phyloP scores from a whole-genome alignment of 2,797 vertebrate species.

The Schizopygopsis malacanthus region DNA sequence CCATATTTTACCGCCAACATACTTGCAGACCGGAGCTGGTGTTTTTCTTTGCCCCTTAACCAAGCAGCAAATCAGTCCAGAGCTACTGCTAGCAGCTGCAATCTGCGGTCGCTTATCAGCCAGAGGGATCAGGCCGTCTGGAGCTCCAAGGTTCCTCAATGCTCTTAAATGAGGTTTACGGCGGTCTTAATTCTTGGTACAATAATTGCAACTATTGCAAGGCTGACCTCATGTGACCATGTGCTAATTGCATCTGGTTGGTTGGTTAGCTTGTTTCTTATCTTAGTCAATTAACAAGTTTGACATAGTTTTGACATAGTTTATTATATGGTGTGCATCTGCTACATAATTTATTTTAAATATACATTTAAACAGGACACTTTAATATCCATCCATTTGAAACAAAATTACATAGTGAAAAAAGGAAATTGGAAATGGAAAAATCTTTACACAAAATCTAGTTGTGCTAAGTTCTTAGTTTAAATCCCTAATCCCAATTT shows the following conservation, averaged over 20 bases:
- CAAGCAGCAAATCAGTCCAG: conserved; percentile 68
- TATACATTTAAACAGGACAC: background rate
- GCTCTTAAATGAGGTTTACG: conserved; percentile 64
- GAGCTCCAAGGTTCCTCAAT: conserved; percentile 62
- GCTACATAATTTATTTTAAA: background rate
- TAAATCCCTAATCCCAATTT: background rate
- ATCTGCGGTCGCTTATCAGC: conserved; percentile 66
- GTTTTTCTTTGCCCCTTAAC: conserved; percentile 69
- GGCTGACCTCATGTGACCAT: conserved; percentile 39
- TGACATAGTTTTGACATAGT: background rate
- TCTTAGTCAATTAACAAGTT: conserved; percentile 24
- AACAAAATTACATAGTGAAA: background rate
- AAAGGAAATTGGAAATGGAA: background rate
- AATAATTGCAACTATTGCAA: conserved; percentile 26
- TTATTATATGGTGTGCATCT: conserved; percentile 1
- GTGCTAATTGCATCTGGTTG: conserved; percentile 37
- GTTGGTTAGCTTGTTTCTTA: conserved; percentile 33
- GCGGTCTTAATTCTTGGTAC: conserved; percentile 28
- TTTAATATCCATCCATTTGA: background rate
- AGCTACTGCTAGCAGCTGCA: conserved; percentile 66
- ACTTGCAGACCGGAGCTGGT: conserved; percentile 48
- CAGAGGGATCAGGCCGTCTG: conserved; percentile 71
- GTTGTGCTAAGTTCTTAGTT: background rate
- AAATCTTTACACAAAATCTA: background rate
- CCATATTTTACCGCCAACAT: conserved; percentile 57